Conservation (phyloP, 2,888 invertebrate genomes). For the Caradrina kadenii region DNA sequence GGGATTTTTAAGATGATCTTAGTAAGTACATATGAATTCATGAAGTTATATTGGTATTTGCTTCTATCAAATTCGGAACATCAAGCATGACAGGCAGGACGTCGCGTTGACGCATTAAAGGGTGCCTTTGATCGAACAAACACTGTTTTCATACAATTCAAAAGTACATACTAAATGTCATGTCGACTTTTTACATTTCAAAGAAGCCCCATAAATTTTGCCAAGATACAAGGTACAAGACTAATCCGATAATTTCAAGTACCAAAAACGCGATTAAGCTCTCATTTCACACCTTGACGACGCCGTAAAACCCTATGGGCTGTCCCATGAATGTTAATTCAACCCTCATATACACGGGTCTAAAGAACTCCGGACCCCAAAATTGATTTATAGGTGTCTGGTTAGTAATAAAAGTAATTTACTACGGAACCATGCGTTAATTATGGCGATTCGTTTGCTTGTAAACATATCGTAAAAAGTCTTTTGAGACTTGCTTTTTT, state of each 20-base stretch:
- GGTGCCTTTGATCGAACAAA: background rate
- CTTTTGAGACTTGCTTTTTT: constrained; percentile 42
- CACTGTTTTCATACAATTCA: constrained; percentile 18
- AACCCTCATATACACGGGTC: constrained; percentile 64
- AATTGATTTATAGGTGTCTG: constrained; percentile 71
- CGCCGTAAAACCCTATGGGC: constrained; percentile 64
- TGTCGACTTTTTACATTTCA: constrained; percentile 31
- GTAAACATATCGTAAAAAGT: constrained; percentile 61
- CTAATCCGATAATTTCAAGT: constrained; percentile 55
- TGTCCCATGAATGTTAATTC: constrained; percentile 74
- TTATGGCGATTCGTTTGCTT: constrained; percentile 57
- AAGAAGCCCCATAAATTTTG: constrained; percentile 47
- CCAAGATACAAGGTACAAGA: constrained; percentile 33
- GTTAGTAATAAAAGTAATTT: constrained; percentile 74
- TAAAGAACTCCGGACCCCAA: constrained; percentile 65
- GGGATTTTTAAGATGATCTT: too few relatives aligned
- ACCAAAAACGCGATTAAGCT: constrained; percentile 64
- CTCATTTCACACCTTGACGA: constrained; percentile 77
- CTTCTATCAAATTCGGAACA: too few relatives aligned
- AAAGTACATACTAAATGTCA: constrained; percentile 26
- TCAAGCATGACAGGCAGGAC: too few relatives aligned
- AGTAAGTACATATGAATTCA: too few relatives aligned
- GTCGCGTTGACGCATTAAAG: too few relatives aligned
- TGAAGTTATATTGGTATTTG: too few relatives aligned
- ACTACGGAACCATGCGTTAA: constrained; percentile 72